These are phyloP conservation scores for Scaptomyza pallida DNA, from an alignment of 1,140 invertebrate species.

Conservation along the genomic window DNA sequence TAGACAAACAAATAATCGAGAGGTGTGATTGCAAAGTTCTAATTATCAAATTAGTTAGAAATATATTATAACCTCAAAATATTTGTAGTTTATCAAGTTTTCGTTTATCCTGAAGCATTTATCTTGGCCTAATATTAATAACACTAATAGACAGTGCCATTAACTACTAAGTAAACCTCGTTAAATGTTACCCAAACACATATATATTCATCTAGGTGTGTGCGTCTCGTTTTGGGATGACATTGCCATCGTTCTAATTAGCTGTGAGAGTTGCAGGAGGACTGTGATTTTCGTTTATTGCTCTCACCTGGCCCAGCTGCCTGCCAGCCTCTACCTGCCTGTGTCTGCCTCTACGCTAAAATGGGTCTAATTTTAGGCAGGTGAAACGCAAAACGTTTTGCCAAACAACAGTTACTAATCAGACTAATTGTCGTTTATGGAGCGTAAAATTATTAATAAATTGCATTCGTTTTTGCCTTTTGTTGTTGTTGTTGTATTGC, in stretches of 20 bases:
- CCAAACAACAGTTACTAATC: conserved; percentile 55
- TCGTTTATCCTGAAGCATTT: too few relatives aligned
- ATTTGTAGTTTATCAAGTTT: too few relatives aligned
- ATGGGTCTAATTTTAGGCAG: conserved; percentile 45
- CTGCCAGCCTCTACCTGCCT: too few relatives aligned
- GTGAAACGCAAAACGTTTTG: conserved; percentile 7
- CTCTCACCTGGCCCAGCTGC: conserved; percentile 11
- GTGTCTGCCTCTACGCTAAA: not conserved
- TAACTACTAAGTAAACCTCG: conserved; percentile 4
- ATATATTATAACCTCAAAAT: too few relatives aligned
- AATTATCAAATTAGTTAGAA: too few relatives aligned
- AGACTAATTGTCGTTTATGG: conserved; percentile 63
- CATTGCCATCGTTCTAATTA: conserved; percentile 34
- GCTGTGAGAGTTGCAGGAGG: not conserved
- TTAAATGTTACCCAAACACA: not conserved
- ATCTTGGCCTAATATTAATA: too few relatives aligned
- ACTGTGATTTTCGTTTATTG: conserved; percentile 35
- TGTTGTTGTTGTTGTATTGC: conserved; percentile 9
- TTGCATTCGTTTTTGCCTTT: conserved; percentile 44
- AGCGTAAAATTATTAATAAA: conserved; percentile 71
- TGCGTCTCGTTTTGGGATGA: conserved; percentile 12
- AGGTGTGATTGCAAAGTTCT: not conserved
- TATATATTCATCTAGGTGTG: not conserved
- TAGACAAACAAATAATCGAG: not conserved
- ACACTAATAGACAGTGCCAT: not conserved